Conservation (phyloP, 2,797 vertebrate species). For the Pempheris klunzingeri region DNA sequence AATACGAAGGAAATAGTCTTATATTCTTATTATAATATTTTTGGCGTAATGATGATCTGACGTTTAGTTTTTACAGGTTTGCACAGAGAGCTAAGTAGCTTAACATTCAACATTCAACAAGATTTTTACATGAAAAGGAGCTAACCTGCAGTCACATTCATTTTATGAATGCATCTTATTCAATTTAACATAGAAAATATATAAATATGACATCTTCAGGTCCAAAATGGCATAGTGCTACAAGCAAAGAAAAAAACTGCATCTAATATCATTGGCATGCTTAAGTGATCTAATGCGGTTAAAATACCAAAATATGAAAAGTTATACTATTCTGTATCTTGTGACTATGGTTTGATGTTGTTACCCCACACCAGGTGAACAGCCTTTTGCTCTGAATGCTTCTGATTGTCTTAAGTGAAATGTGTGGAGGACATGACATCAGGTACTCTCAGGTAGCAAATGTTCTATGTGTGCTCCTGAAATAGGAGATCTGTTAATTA, state of each 20-base stretch:
- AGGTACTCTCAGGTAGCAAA: slow-evolving; percentile 28
- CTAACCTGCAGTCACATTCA: neutral
- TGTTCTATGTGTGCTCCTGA: slow-evolving; percentile 47
- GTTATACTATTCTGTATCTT: no score
- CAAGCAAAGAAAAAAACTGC: neutral
- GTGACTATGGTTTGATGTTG: neutral
- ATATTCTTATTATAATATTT: no score
- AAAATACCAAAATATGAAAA: neutral
- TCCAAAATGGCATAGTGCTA: neutral
- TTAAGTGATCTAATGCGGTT: neutral
- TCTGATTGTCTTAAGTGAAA: slow-evolving; percentile 25
- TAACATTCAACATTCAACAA: no score
- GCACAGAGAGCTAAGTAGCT: no score
- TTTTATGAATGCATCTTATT: neutral
- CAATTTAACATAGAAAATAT: neutral
- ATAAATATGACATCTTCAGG: neutral
- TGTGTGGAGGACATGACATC: neutral
- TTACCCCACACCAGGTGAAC: neutral
- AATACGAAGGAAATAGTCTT: no score
- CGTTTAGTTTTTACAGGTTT: neutral
- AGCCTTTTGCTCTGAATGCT: neutral
- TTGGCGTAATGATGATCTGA: no score
- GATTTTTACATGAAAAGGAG: neutral
- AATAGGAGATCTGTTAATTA: slow-evolving; percentile 36
- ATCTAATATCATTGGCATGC: neutral